Evolutionary conservation across 2,113 vertebrate species (phyloP).

Genomic region (Danio rerio): DNA sequence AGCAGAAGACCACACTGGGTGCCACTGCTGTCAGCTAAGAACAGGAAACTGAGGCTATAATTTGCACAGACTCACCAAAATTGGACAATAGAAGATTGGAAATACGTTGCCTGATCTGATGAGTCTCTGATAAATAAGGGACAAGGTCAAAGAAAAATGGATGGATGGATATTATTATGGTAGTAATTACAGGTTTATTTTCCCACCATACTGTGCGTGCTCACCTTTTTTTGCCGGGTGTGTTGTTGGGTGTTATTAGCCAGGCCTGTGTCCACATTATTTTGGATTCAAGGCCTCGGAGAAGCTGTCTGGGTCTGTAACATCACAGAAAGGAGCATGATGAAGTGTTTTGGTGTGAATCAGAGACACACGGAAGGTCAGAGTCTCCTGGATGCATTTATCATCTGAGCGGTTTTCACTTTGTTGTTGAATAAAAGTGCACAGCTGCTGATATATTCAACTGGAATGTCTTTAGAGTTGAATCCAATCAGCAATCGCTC

Average conservation of each 20-base stretch:
- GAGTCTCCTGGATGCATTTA: conserved; percentile 40
- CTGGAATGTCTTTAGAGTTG: conserved; percentile 37
- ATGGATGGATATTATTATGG: no score
- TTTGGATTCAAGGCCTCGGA: background rate
- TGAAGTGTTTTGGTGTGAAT: conserved; percentile 38
- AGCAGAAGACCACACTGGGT: no score
- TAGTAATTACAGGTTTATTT: background rate
- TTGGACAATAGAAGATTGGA: no score
- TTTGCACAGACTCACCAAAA: no score
- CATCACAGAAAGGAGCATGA: conserved; percentile 23
- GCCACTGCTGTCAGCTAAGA: no score
- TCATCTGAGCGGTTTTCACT: conserved; percentile 27
- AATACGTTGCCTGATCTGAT: no score
- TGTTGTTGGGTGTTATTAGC: background rate
- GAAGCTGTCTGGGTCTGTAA: background rate
- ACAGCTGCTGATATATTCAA: conserved; percentile 28
- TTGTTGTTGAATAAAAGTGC: conserved; percentile 7
- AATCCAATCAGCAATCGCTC: conserved; percentile 11
- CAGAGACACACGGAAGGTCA: conserved; percentile 5
- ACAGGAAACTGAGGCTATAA: no score
- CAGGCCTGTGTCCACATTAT: background rate
- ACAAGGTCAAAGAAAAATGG: no score
- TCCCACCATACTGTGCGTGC: background rate
- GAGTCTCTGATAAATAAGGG: no score
- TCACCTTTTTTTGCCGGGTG: conserved; percentile 30